Conservation (phyloP, 2,113 vertebrate species). For the Callipepla californica region DNA sequence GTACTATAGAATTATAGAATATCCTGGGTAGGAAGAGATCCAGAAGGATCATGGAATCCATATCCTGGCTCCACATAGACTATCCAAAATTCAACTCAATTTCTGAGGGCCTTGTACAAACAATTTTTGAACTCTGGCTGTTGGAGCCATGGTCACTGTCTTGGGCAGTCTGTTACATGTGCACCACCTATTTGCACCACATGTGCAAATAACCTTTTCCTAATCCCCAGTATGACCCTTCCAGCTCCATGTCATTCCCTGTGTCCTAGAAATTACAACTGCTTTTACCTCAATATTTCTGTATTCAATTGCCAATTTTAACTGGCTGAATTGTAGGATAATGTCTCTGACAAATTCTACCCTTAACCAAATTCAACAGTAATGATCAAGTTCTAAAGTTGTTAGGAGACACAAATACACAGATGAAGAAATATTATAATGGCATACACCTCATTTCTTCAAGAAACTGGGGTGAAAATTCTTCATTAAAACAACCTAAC, state of each 20-base stretch:
- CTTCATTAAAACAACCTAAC: neutral
- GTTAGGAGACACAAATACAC: neutral
- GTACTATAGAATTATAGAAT: neutral
- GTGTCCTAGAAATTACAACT: neutral
- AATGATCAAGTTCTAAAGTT: neutral
- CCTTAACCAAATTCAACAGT: neutral
- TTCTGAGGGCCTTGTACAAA: too few species aligned
- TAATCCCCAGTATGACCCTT: neutral
- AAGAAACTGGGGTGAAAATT: neutral
- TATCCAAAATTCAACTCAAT: neutral
- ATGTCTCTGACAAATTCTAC: neutral
- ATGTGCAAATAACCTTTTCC: neutral
- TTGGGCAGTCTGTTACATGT: neutral
- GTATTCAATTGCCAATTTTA: neutral
- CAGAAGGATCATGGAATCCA: neutral
- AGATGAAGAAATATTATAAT: neutral
- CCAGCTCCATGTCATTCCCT: neutral
- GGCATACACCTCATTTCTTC: neutral
- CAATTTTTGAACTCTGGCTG: too few species aligned
- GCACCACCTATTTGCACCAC: neutral
- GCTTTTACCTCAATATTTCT: neutral
- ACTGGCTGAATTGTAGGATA: neutral
- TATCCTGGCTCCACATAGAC: neutral
- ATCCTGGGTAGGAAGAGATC: neutral
- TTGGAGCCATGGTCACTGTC: too few species aligned